Evolutionary conservation across 2,888 invertebrate species (phyloP).

Genomic region (Drosophila testacea): DNA sequence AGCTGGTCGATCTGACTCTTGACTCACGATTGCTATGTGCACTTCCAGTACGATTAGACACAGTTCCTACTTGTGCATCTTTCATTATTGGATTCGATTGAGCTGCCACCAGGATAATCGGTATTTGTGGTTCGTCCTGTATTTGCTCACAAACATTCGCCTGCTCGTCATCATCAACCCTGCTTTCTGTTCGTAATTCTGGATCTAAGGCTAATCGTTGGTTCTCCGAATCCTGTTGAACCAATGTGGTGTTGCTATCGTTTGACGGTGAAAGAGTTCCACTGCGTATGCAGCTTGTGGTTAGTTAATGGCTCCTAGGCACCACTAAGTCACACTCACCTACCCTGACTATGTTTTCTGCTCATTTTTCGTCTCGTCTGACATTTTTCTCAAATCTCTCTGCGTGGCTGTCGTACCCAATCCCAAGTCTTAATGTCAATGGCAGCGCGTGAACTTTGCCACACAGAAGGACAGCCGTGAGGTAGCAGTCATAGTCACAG

Average conservation of each 20-base stretch:
- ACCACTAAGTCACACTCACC: slow-evolving; percentile 54
- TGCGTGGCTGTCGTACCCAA: slow-evolving; percentile 38
- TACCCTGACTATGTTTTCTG: slow-evolving; percentile 54
- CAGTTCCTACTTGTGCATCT: slow-evolving; percentile 21
- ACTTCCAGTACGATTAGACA: not conserved
- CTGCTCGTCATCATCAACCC: not conserved
- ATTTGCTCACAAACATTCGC: not conserved
- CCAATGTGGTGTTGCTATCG: not conserved
- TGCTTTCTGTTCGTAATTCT: not conserved
- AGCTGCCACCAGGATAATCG: slow-evolving; percentile 1
- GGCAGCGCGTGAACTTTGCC: slow-evolving; percentile 46
- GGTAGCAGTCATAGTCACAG: slow-evolving; percentile 28
- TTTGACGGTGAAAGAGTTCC: not conserved
- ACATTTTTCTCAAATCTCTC: slow-evolving; percentile 76
- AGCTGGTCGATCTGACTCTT: not conserved
- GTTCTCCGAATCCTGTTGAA: not conserved
- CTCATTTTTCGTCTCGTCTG: slow-evolving; percentile 66
- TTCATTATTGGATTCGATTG: not conserved
- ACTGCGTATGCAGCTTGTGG: slow-evolving; percentile 22
- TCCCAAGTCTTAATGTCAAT: slow-evolving; percentile 48
- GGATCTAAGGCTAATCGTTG: not conserved
- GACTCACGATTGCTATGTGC: not conserved
- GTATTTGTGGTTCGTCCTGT: not conserved
- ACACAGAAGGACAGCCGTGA: slow-evolving; percentile 29
- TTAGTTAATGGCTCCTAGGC: slow-evolving; percentile 17